Evolutionary conservation across 2,113 vertebrate species (phyloP), one percentile per base, ranked within the genome.

Genomic region (Cynopterus brachyotis): DNA sequence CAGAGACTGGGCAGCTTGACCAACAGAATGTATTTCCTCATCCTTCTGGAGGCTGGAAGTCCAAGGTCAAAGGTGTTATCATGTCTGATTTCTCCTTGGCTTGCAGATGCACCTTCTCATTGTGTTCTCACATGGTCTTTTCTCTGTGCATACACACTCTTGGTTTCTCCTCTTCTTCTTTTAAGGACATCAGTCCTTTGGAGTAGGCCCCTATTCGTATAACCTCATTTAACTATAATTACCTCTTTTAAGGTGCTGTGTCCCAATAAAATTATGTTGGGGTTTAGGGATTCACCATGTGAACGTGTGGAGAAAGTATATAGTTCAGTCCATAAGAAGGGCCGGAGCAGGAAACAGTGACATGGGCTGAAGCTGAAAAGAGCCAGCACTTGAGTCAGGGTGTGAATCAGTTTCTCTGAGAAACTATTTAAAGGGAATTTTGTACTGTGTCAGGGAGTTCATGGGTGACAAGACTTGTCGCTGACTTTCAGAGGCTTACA

Each of bases 381-480:
- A 17, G 9, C 12, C 30, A 10, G 20, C 5, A 30, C n/a, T 79
- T 42, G 69, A 57, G 22, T 19, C 19, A 37, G 28, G 53, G 42
- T 69, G 17, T 10, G 15, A 76, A 24, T 3, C 35, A 4, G 3
- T 53, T 73, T 64, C 59, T 94, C 30, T 53, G 19, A 55, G 32
- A 55, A n/a, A 75, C 26, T 15, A 9, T 7, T 13, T 4, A 13
- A 9, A 50, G 42, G 64, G 24, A 55, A 7, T 4, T 0, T 1
- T 16, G 4, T 0, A 4, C 3, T 15, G 17, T 24, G 19, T 53
- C 24, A 59, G 53, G 47, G 12, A 26, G 19, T 6, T 2, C 3
- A 1, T 0, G 20, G 28, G 12, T 3, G 26, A 53, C 59, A 40
- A 50, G 32, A 30, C 6, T 0, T 0, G 4, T 28, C 24, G 2